These are phyloP conservation scores for Tipula lateralis DNA, from an alignment of 2,888 invertebrate species.

Conservation along the genomic window DNA sequence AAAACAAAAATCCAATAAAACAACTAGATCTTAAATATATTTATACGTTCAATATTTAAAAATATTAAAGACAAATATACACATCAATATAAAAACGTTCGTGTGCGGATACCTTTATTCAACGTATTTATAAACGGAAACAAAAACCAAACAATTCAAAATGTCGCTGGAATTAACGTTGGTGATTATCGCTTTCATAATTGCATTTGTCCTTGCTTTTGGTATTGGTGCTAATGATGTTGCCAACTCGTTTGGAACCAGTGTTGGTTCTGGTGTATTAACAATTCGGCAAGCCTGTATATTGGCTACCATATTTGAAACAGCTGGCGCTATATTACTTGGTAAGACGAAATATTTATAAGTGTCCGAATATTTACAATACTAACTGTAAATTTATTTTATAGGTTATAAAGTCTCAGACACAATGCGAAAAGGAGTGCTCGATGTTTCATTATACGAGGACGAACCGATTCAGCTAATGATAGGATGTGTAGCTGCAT, in stretches of 20 bases:
- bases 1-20: background rate
- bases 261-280: constrained; percentile 94
- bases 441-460: constrained; percentile 81
- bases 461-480: constrained; percentile 79
- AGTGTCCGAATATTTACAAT: background rate
- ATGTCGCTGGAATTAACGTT: constrained; percentile 59
- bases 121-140: background rate
- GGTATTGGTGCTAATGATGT: constrained; percentile 99
- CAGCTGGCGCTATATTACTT: constrained; percentile 89
- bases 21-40: background rate
- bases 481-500: constrained; percentile 86
- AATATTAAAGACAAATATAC: background rate
- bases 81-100: background rate
- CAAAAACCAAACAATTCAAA: background rate
- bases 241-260: constrained; percentile 97
- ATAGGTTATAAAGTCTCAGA: constrained; percentile 92
- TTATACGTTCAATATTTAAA: background rate
- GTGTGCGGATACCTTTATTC: background rate
- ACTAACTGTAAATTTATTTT: constrained; percentile 36
- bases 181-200: constrained; percentile 83
- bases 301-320: constrained; percentile 95
- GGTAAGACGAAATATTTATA: constrained; percentile 63
- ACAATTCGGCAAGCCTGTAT: constrained; percentile 91
- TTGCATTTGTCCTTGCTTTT: constrained; percentile 94
- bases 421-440: constrained; percentile 96